These are phyloP conservation scores for Catharus bicknelli DNA, from an alignment of 2,113 vertebrate species.

Conservation along the genomic window DNA sequence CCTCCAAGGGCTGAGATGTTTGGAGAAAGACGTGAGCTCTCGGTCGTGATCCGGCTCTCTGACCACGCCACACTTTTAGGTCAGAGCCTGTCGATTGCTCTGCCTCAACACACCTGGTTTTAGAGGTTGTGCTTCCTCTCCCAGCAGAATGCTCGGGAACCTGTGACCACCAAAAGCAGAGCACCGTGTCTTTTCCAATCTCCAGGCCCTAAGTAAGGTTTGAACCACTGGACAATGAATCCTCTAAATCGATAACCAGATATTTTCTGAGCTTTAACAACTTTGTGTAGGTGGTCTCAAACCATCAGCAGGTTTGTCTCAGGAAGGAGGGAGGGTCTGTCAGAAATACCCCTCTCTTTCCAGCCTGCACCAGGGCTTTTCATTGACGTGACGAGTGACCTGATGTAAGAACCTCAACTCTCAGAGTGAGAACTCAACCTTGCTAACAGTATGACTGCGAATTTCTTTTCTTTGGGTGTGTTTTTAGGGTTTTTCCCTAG, in stretches of 20 bases:
- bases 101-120: not conserved
- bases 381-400: not conserved
- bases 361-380: slow-evolving; percentile 30
- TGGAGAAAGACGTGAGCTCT: not conserved
- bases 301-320: not conserved
- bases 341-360: slow-evolving; percentile 14
- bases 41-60: not conserved
- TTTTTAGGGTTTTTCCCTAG: slow-evolving; percentile 48
- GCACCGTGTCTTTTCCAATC: not conserved
- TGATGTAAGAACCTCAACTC: slow-evolving; percentile 26
- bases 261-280: slow-evolving; percentile 46
- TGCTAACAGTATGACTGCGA: slow-evolving; percentile 9
- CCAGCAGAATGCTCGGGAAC: not conserved
- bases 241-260: slow-evolving; percentile 13
- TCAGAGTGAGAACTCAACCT: slow-evolving; percentile 38
- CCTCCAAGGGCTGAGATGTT: slow-evolving; percentile 25
- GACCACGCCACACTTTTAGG: not conserved
- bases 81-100: not conserved
- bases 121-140: slow-evolving; percentile 12
- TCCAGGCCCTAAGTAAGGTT: slow-evolving; percentile 38
- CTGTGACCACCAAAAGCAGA: not conserved
- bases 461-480: slow-evolving; percentile 45
- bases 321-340: not conserved
- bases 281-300: slow-evolving; percentile 9
- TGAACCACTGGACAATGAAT: slow-evolving; percentile 17